Evolutionary conservation across 2,797 vertebrate species (phyloP).

Genomic region (Gymnoscopelus microlampas): DNA sequence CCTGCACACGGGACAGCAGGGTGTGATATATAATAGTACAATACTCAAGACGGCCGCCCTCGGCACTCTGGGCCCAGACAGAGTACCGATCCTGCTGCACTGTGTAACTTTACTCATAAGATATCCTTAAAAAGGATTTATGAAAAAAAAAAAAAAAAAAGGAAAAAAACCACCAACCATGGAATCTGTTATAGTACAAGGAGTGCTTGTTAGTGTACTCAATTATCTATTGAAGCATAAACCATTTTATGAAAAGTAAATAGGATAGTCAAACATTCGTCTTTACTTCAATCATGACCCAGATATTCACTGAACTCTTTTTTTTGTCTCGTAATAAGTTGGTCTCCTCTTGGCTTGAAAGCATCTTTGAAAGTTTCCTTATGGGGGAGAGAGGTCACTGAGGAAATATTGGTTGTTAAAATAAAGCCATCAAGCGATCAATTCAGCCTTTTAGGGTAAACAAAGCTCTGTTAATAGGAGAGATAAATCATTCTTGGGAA

Average conservation of each 20-base stretch:
- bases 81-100: conserved; percentile 60
- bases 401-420: conserved; percentile 64
- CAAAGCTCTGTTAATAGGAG: conserved; percentile 41
- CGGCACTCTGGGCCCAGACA: conserved; percentile 72
- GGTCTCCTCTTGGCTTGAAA: conserved; percentile 23
- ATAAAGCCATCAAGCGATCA: conserved; percentile 65
- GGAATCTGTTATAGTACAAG: conserved; percentile 64
- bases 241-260: conserved; percentile 60
- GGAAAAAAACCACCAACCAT: conserved; percentile 46
- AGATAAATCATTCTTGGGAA: conserved; percentile 42
- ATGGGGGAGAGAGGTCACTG: conserved; percentile 48
- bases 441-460: conserved; percentile 63
- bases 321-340: conserved; percentile 21
- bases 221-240: conserved; percentile 65
- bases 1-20: conserved; percentile 37
- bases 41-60: conserved; percentile 53
- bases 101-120: conserved; percentile 54
- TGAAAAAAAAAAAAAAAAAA: not conserved
- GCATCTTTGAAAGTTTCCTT: conserved; percentile 34
- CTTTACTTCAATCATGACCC: conserved; percentile 53
- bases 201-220: conserved; percentile 77
- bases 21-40: conserved; percentile 45
- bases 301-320: conserved; percentile 47
- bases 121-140: conserved; percentile 8
- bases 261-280: conserved; percentile 40